Base-by-base conservation (phyloP, 2,888 invertebrate species). In the Aphidoletes aphidimyza region DNA sequence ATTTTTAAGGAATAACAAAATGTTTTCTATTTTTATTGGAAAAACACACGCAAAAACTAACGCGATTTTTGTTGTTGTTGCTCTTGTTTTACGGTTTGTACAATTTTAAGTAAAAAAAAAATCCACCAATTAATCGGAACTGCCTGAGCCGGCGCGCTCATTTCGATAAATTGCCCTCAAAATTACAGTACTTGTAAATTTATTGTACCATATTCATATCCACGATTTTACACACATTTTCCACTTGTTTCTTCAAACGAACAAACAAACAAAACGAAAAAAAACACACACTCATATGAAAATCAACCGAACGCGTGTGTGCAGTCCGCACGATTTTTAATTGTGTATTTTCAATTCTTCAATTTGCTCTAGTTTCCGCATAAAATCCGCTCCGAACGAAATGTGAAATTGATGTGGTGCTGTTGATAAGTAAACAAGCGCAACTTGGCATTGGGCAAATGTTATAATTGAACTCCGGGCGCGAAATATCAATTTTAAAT, bases 141-240 rank as follows among this genome's bases (percentile, higher is more conserved):
- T 22, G 54, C n/a, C n/a, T n/a, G n/a, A n/a, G n/a, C n/a, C n/a
- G n/a, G n/a, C n/a, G n/a, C 42, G 42, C 6, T 42, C 42, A 42
- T 42, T 42, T 42, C 54, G 22, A 54, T 54, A 54, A 54, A 54
- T 54, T 26, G 8, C 22, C 54, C 54, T 47, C 22, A 26, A 5
- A 22, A n/a, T n/a, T n/a, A n/a, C n/a, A n/a, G 54, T 54, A 54
- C n/a, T 54, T 54, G 54, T 54, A 54, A 54, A n/a, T 54, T 54
- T 54, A 54, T 54, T 26, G 22, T 14, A 3, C n/a, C n/a, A 22
- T 54, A 17, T 54, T n/a, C 22, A 42, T 42, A 42, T 6, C 42
- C 14, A 42, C 14, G 42, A n/a, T n/a, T n/a, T n/a, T n/a, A n/a
- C n/a, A n/a, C n/a, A n/a, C n/a, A n/a, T n/a, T n/a, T n/a, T n/a